Percentiles rank a stretch among this genome's conserved stretches.
Evolutionary conservation across 2,113 vertebrate species (phyloP).

Genomic region (Cololabis saira): DNA sequence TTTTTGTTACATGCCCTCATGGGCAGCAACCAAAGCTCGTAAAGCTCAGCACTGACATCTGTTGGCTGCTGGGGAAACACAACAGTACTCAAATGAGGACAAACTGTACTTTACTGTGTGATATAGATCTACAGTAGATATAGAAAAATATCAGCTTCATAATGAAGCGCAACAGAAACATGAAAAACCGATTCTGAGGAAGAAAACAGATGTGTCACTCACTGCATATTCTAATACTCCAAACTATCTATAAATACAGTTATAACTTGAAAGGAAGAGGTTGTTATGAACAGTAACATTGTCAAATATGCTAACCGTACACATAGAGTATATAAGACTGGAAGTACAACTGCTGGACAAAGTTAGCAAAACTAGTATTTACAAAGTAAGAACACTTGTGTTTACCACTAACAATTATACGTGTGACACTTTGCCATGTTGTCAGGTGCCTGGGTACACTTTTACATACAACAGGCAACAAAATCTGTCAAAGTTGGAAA

Average conservation of each 20-base stretch:
- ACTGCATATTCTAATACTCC: constrained; percentile 21
- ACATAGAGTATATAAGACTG: not conserved
- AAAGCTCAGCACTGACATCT: constrained; percentile 62
- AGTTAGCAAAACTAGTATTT: no score
- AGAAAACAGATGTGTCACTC: constrained; percentile 14
- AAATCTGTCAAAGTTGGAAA: constrained; percentile 10
- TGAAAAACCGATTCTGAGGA: constrained; percentile 15
- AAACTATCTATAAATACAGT: constrained; percentile 33
- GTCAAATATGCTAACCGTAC: constrained; percentile 9
- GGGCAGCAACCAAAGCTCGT: not conserved
- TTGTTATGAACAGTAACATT: constrained; percentile 15
- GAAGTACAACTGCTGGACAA: no score
- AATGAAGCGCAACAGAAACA: constrained; percentile 9
- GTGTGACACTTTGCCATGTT: no score
- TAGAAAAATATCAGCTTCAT: not conserved
- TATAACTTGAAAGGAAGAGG: constrained; percentile 28
- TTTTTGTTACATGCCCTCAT: not conserved
- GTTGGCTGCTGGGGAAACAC: constrained; percentile 24
- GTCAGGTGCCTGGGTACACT: no score
- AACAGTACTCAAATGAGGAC: not conserved
- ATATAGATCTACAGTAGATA: no score
- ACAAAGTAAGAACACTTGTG: no score
- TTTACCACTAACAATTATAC: no score
- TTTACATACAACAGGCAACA: no score
- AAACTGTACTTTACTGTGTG: no score